Evolutionary conservation across 1,140 invertebrate species (phyloP).

Genomic region (Hylaeus anthracinus): DNA sequence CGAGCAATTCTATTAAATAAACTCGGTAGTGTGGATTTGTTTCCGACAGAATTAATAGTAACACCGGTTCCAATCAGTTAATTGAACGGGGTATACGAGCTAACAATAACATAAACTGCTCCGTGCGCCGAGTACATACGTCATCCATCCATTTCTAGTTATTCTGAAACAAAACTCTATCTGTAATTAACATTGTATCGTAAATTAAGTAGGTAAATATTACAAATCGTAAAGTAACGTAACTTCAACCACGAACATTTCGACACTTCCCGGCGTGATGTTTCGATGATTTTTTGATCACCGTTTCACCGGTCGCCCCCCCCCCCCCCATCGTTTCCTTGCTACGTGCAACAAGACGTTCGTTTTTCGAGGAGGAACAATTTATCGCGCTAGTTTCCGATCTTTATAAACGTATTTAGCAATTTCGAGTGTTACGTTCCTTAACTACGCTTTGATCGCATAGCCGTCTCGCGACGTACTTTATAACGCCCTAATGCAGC

Average conservation of each 20-base stretch:
- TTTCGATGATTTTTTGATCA: too few relatives aligned
- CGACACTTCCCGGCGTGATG: too few relatives aligned
- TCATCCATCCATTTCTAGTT: background rate
- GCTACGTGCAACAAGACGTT: background rate
- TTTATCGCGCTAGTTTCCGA: slow-evolving; percentile 16
- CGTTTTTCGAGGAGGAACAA: background rate
- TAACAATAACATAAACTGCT: background rate
- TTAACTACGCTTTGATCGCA: slow-evolving; percentile 41
- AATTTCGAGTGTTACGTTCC: slow-evolving; percentile 19
- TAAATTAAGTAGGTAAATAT: too few relatives aligned
- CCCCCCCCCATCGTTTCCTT: too few relatives aligned
- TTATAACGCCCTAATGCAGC: slow-evolving; percentile 30
- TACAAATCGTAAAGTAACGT: too few relatives aligned
- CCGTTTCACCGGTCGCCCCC: too few relatives aligned
- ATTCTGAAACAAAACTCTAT: too few relatives aligned
- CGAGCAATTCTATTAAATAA: background rate
- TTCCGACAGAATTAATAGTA: slow-evolving; percentile 16
- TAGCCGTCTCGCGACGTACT: slow-evolving; percentile 30
- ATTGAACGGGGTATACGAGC: background rate
- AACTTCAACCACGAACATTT: background rate
- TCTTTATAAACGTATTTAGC: slow-evolving; percentile 41
- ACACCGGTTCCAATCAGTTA: slow-evolving; percentile 45
- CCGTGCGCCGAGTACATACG: background rate
- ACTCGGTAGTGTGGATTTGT: background rate
- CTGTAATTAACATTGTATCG: too few relatives aligned